Percentiles rank a stretch among this genome's conserved stretches.
Evolutionary conservation across 2,888 invertebrate genomes (phyloP).

Genomic region (Ischnus inquisitorius): DNA sequence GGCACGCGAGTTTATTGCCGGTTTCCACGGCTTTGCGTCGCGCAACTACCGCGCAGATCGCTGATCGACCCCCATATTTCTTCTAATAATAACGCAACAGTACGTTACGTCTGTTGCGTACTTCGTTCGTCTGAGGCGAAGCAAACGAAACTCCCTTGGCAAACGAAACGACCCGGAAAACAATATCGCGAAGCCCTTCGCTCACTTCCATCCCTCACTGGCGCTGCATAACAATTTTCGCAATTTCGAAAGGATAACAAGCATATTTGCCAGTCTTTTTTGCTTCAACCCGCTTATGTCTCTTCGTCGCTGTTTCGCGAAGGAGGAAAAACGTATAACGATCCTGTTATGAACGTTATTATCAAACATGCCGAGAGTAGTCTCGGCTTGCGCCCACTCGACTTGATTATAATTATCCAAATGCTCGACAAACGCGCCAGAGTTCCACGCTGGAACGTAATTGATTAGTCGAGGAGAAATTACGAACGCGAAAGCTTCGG

Average conservation of each 20-base stretch:
- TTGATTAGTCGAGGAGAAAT: constrained; percentile 10
- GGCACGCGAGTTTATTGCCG: constrained; percentile 52
- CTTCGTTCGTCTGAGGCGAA: constrained; percentile 6
- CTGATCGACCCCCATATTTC: constrained; percentile 13
- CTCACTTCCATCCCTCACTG: constrained; percentile 8
- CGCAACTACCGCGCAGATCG: constrained; percentile 10
- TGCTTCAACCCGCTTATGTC: no score
- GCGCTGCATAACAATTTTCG: background rate
- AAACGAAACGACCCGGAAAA: background rate
- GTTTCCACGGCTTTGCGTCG: constrained; percentile 27
- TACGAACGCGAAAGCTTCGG: background rate
- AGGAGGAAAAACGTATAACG: no score
- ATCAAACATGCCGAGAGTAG: background rate
- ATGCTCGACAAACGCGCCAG: background rate
- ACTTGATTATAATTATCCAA: constrained; percentile 19
- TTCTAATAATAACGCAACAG: background rate
- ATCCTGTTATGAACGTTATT: constrained; percentile 34
- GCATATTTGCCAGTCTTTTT: constrained; percentile 1
- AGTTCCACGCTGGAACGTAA: background rate
- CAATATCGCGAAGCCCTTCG: background rate
- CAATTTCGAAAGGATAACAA: background rate
- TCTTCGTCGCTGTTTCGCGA: background rate
- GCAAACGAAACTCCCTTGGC: constrained; percentile 1
- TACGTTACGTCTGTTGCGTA: background rate
- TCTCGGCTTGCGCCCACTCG: background rate